Base-by-base conservation (phyloP, 2,113 vertebrate species). In the Hepsetus odoe region DNA sequence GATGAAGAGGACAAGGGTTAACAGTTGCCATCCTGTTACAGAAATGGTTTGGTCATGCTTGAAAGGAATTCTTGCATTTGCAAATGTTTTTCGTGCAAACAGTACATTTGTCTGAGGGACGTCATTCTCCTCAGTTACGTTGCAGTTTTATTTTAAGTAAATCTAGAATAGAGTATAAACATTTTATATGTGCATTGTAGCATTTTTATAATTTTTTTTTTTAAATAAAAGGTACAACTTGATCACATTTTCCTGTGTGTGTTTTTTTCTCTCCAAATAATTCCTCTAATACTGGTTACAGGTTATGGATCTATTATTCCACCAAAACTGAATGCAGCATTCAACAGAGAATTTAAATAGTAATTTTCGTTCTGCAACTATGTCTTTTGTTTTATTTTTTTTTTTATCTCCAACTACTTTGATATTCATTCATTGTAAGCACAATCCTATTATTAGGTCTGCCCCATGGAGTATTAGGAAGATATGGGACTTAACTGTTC, bases 111-210 rank as follows among this genome's bases (percentile, higher is more conserved):
- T 51, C 38, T 11, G 66, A 66, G 56, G 53, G 51, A 72, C 53
- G 65, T 53, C n/a, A 16, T 73, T 73, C 58, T 72, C 30, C 71
- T 61, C 20, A 35, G 40, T 70, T 67, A 66, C 61, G 3, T 71
- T n/a, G 49, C 55, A 40, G 66, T 81, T 80, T 44, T 40, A 55
- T 58, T 80, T 68, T 77, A 64, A 76, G 24, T 84, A 73, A 85
- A 81, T 71, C 76, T 86, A 86, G 80, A 81, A 67, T 84, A 86
- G 82, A 82, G 30, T 76, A 79, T 80, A 82, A 77, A 74, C 77
- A 59, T 83, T 86, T 86, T 86, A 86, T 86, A 85, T 84, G 81
- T 80, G 80, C 82, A 86, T 77, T 84, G 84, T 86, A 86, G 82
- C 84, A 79, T 86, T 82, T 85, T 85, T 82, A 79, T 86, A 86